Conservation (phyloP, 2,113 vertebrate genomes). For the Clarias magur region DNA sequence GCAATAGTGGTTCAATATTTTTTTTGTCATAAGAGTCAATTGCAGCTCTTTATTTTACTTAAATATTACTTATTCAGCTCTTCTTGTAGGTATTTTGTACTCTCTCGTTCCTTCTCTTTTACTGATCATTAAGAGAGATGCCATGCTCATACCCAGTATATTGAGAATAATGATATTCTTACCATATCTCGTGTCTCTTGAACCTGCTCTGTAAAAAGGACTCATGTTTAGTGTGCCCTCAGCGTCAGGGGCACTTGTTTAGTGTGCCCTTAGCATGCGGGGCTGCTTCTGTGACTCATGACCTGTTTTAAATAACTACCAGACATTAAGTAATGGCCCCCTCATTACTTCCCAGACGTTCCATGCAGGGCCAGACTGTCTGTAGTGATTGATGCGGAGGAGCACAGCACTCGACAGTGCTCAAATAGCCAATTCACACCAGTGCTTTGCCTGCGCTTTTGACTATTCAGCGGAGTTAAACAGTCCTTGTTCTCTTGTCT, state of each 20-base stretch:
- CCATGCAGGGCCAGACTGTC: neutral
- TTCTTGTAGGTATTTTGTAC: too few species aligned
- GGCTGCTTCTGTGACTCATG: neutral
- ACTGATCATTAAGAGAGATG: too few species aligned
- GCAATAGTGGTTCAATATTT: too few species aligned
- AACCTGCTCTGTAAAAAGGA: too few species aligned
- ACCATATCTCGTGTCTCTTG: too few species aligned
- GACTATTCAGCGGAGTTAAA: slow-evolving; percentile 25
- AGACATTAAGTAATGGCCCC: slow-evolving; percentile 25
- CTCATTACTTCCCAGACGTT: slow-evolving; percentile 24
- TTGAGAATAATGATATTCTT: too few species aligned
- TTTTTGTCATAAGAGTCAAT: too few species aligned
- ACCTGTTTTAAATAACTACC: slow-evolving; percentile 17
- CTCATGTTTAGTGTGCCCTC: neutral
- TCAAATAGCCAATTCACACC: slow-evolving; percentile 5
- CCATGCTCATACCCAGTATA: too few species aligned
- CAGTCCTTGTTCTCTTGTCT: slow-evolving; percentile 16
- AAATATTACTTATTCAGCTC: too few species aligned
- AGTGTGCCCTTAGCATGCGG: neutral
- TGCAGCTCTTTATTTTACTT: too few species aligned
- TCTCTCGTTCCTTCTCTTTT: too few species aligned
- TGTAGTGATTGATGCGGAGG: slow-evolving; percentile 18
- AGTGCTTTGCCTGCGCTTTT: neutral
- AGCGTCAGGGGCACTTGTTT: neutral
- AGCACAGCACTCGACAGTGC: neutral